Conservation (phyloP, 2,888 invertebrate species). For the Osmoderma eremita region DNA sequence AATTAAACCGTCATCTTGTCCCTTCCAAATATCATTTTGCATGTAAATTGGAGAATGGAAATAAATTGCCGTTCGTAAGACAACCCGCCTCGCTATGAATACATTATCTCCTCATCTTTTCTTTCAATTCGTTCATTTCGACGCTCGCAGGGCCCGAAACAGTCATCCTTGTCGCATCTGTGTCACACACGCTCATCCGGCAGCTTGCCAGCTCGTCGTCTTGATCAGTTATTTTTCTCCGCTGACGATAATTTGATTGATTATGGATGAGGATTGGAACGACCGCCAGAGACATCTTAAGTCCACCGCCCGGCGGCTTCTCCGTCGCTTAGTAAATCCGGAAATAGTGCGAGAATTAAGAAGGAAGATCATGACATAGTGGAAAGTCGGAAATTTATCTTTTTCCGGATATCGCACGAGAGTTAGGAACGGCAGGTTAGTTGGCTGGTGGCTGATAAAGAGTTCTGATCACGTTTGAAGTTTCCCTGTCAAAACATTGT, state of each 20-base stretch:
- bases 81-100: constrained; percentile 32
- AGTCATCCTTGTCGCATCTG: neutral
- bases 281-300: constrained; percentile 8
- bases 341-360: constrained; percentile 31
- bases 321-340: neutral
- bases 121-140: neutral
- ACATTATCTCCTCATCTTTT: constrained; percentile 32
- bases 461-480: constrained; percentile 35
- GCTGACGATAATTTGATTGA: constrained; percentile 36
- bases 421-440: neutral
- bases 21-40: constrained; percentile 38
- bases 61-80: constrained; percentile 38
- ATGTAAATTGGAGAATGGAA: constrained; percentile 39
- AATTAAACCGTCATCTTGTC: constrained; percentile 37
- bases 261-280: constrained; percentile 23
- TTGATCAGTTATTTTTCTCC: constrained; percentile 14
- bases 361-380: neutral
- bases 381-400: constrained; percentile 16
- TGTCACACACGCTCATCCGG: neutral
- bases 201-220: constrained; percentile 11
- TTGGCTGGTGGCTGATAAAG: constrained; percentile 23
- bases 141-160: neutral
- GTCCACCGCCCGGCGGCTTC: neutral
- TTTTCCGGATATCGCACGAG: neutral
- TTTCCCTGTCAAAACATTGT: constrained; percentile 33